phyloP scores from a whole-genome alignment of 2,888 invertebrate genomes.

The Pantelozetes paolii region DNA sequence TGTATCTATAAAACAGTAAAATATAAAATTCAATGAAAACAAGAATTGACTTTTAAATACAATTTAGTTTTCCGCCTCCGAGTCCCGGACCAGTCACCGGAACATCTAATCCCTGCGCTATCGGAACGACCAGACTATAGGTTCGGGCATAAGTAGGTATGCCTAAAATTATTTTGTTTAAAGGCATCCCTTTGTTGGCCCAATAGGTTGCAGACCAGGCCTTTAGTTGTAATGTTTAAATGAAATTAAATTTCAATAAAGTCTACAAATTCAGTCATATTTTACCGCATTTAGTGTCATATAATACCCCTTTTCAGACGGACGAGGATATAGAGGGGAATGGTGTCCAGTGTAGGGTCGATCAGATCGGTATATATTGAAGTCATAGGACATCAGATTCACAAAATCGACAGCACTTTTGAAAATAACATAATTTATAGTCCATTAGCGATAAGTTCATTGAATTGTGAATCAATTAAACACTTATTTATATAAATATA shows the following conservation, averaged over 20 bases:
- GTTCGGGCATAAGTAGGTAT: constrained; percentile 83
- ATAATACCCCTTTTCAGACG: constrained; percentile 62
- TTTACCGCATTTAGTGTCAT: constrained; percentile 64
- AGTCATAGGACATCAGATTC: constrained; percentile 89
- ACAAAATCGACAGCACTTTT: constrained; percentile 71
- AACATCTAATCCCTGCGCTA: constrained; percentile 65
- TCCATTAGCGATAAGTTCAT: constrained; percentile 3
- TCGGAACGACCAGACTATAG: constrained; percentile 64
- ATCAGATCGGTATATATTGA: constrained; percentile 68
- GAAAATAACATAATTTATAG: constrained; percentile 40
- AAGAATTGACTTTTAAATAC: neutral
- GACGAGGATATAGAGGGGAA: constrained; percentile 67
- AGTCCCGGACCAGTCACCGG: constrained; percentile 67
- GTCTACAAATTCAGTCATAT: no score
- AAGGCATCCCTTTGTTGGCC: constrained; percentile 68
- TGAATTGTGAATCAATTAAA: no score
- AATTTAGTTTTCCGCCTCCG: constrained; percentile 69
- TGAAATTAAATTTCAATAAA: no score
- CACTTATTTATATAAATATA: no score
- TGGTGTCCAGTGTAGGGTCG: constrained; percentile 80
- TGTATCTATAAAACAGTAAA: constrained; percentile 52
- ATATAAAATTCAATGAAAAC: neutral
- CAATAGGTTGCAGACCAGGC: constrained; percentile 78
- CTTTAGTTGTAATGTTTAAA: constrained; percentile 46
- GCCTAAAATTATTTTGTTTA: constrained; percentile 73